Conservation (phyloP, 2,888 invertebrate species). For the Aphidius colemani region DNA sequence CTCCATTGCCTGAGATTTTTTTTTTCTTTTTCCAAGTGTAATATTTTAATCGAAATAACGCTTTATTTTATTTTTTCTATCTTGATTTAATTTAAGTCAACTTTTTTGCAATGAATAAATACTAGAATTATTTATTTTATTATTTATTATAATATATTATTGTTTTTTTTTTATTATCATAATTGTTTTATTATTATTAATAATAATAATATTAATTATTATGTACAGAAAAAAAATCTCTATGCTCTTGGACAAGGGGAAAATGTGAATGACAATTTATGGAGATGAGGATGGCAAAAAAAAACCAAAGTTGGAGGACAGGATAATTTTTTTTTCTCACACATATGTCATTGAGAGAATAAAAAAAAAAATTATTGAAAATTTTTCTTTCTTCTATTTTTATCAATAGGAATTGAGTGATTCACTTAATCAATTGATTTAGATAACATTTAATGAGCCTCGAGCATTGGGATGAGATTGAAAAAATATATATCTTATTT, state of each 20-base stretch:
- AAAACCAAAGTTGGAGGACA: constrained; percentile 15
- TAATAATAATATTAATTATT: constrained; percentile 7
- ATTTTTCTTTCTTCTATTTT: background rate
- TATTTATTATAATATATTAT: background rate
- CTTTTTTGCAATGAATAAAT: background rate
- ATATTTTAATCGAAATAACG: constrained; percentile 32
- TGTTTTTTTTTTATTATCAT: constrained; percentile 2
- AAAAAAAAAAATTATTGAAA: constrained; percentile 2
- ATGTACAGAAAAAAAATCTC: constrained; percentile 19
- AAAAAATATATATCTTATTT: constrained; percentile 31
- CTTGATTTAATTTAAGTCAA: background rate
- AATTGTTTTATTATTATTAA: background rate
- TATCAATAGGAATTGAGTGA: constrained; percentile 1
- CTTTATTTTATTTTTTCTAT: constrained; percentile 21
- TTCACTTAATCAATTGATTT: background rate
- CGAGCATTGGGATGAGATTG: constrained; percentile 33
- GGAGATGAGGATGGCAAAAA: constrained; percentile 3
- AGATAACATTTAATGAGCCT: constrained; percentile 23
- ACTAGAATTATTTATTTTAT: constrained; percentile 1
- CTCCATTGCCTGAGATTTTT: constrained; percentile 18
- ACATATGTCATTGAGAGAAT: constrained; percentile 6
- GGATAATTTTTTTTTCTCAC: background rate
- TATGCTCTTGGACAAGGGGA: constrained; percentile 30
- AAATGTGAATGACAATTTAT: constrained; percentile 2
- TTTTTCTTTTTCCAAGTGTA: constrained; percentile 24